Conservation (phyloP, 2,797 vertebrate species). For the Basileuterus tristriatus region DNA sequence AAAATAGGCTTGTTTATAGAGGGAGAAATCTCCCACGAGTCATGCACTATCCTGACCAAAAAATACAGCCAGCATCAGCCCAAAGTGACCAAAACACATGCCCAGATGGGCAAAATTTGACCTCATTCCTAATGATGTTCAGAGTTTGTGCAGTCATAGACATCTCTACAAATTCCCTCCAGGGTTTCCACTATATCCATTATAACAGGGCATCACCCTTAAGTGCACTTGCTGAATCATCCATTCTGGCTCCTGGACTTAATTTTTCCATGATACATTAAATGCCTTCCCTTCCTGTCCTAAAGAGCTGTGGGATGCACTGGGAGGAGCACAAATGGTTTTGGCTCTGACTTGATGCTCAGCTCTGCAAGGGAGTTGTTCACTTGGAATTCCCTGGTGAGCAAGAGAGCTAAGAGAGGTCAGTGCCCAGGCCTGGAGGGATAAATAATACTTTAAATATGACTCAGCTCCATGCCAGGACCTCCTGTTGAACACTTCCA, state of each 20-base stretch:
- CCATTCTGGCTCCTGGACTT: neutral
- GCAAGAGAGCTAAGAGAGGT: neutral
- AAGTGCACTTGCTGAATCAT: neutral
- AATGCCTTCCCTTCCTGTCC: neutral
- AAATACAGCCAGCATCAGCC: neutral
- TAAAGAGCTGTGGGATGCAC: neutral
- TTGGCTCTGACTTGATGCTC: neutral
- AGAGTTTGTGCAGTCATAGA: accelerated
- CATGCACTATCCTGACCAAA: neutral
- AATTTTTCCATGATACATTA: neutral
- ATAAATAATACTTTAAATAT: neutral
- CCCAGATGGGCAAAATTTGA: neutral
- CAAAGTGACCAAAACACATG: neutral
- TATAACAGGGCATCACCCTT: neutral
- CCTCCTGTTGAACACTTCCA: neutral
- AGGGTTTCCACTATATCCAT: neutral
- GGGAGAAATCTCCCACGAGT: neutral
- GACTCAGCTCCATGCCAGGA: neutral
- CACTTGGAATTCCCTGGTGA: neutral
- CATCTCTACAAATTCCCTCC: neutral
- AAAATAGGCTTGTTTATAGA: neutral
- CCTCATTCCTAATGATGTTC: neutral
- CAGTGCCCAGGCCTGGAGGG: neutral
- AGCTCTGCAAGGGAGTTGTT: neutral
- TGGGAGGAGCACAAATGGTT: neutral